phyloP scores from a whole-genome alignment of 2,797 vertebrate species.

The Pristis pectinata region DNA sequence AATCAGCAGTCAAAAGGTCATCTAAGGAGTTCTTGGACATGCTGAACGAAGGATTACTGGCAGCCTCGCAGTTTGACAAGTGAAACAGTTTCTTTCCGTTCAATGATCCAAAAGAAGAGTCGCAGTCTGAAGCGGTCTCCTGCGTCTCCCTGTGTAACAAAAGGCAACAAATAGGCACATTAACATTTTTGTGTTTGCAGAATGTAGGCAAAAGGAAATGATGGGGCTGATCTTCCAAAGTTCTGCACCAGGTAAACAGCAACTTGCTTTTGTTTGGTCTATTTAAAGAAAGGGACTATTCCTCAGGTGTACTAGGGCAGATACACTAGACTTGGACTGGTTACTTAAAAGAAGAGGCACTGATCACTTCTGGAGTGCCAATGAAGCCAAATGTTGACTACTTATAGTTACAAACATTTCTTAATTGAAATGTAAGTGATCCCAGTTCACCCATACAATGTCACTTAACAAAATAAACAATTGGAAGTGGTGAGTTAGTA shows the following conservation, averaged over 20 bases:
- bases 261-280: background rate
- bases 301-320: background rate
- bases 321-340: background rate
- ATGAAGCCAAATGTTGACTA: background rate
- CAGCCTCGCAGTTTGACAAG: conserved; percentile 66
- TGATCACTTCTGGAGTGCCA: background rate
- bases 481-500: background rate
- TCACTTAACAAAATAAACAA: background rate
- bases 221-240: background rate
- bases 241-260: background rate
- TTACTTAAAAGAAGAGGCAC: background rate
- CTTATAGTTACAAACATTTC: background rate
- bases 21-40: conserved; percentile 75
- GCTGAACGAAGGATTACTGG: conserved; percentile 65
- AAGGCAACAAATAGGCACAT: conserved; percentile 45
- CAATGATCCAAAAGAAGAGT: conserved; percentile 77
- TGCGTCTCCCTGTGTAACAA: conserved; percentile 68
- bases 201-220: background rate
- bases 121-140: conserved; percentile 79
- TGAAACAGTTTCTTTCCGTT: conserved; percentile 73
- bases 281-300: background rate
- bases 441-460: background rate
- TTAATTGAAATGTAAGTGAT: background rate
- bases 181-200: background rate
- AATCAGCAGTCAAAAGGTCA: conserved; percentile 65